Conservation (phyloP, 2,888 invertebrate genomes). For the Himalopsyche japonica region DNA sequence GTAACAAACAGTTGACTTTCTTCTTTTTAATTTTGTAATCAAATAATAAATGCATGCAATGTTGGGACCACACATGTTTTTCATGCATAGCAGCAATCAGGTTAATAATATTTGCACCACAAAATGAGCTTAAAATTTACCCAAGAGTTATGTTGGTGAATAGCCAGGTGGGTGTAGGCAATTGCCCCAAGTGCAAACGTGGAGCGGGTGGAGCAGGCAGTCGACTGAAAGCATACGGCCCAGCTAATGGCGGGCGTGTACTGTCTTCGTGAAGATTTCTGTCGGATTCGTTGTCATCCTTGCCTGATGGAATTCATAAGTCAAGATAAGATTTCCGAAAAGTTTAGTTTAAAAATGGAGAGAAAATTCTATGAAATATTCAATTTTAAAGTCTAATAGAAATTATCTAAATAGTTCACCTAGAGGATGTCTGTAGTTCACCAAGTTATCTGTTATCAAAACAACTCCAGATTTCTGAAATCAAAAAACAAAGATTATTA, state of each 20-base stretch:
- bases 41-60: no score
- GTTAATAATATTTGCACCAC: no score
- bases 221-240: slow-evolving; percentile 88
- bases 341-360: no score
- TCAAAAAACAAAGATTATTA: not conserved
- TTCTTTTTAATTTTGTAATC: no score
- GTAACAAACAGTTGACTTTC: no score
- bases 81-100: no score
- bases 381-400: not conserved
- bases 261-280: slow-evolving; percentile 54
- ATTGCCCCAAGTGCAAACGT: slow-evolving; percentile 74
- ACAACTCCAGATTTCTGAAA: slow-evolving; percentile 46
- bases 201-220: slow-evolving; percentile 82
- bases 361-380: no score
- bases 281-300: not conserved
- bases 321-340: no score
- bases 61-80: no score
- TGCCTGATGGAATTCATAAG: not conserved
- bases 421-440: not conserved
- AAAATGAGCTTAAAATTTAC: slow-evolving; percentile 49
- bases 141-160: slow-evolving; percentile 81
- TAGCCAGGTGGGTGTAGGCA: slow-evolving; percentile 79
- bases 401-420: not conserved
- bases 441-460: slow-evolving; percentile 38
- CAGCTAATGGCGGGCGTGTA: slow-evolving; percentile 79